Evolutionary conservation across 2,113 vertebrate species (phyloP).

Genomic region (Seriola dumerili): DNA sequence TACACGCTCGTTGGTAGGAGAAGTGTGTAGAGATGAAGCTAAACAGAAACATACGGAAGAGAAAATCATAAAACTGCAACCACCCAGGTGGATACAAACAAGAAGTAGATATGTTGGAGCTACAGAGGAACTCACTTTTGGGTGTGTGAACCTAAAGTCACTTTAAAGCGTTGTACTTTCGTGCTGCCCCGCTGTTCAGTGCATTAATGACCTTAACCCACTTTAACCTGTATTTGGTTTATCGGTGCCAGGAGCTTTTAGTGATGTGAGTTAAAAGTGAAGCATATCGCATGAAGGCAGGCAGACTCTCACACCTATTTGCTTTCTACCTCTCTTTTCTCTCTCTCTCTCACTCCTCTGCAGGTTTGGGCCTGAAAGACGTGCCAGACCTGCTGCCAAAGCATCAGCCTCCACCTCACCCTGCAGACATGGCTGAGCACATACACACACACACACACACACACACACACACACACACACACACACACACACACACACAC

Average conservation of each 20-base stretch:
- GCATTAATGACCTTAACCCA: not conserved
- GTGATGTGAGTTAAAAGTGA: conserved; percentile 44
- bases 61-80: conserved; percentile 21
- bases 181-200: not conserved
- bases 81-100: conserved; percentile 8
- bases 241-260: conserved; percentile 28
- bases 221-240: conserved; percentile 22
- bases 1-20: conserved; percentile 3
- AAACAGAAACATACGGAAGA: conserved; percentile 11
- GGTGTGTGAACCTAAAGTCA: not conserved
- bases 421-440: conserved; percentile 84
- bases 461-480: conserved; percentile 15
- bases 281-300: conserved; percentile 58
- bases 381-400: conserved; percentile 87
- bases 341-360: conserved; percentile 54
- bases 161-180: not conserved
- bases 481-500: conserved; percentile 11
- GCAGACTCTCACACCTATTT: conserved; percentile 63
- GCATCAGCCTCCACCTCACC: conserved; percentile 84
- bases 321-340: conserved; percentile 51
- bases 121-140: not conserved
- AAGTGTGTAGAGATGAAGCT: conserved; percentile 15
- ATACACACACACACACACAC: conserved; percentile 48
- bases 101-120: not conserved
- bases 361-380: conserved; percentile 87